These are phyloP conservation scores for Blastobasis adustella DNA, from an alignment of 2,888 invertebrate species.

Conservation along the genomic window DNA sequence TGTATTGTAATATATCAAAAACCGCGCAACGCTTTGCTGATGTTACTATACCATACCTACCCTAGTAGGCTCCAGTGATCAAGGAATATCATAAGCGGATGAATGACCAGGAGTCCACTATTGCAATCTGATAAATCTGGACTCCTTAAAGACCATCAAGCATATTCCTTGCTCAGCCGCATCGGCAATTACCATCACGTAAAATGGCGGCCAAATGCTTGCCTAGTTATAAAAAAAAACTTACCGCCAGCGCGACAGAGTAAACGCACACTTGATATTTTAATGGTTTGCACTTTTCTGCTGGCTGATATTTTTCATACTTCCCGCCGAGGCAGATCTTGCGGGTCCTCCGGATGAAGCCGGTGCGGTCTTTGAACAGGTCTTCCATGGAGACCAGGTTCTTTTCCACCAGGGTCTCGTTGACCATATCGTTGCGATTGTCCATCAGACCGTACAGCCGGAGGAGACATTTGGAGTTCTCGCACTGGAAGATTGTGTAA, in stretches of 20 bases:
- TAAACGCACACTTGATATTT: constrained; percentile 2
- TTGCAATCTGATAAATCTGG: too few relatives aligned
- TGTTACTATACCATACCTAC: too few relatives aligned
- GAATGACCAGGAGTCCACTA: too few relatives aligned
- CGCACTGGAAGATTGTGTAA: not conserved
- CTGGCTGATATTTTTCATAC: not conserved
- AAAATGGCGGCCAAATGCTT: too few relatives aligned
- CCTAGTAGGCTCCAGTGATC: too few relatives aligned
- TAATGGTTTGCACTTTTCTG: not conserved
- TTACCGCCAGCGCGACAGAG: constrained; percentile 3
- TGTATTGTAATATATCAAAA: too few relatives aligned
- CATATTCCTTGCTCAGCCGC: not conserved
- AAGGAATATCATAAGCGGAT: too few relatives aligned
- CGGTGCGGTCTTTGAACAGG: not conserved
- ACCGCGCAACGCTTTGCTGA: too few relatives aligned
- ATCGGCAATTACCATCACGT: not conserved
- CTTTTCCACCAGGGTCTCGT: not conserved
- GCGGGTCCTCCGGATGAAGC: not conserved
- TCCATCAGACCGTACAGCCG: not conserved
- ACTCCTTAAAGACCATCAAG: not conserved
- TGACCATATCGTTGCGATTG: not conserved
- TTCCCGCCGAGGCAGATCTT: not conserved
- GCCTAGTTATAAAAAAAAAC: constrained; percentile 3
- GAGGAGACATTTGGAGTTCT: not conserved
- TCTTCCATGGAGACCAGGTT: not conserved